phyloP scores from a whole-genome alignment of 2,888 invertebrate species.

The Amitus sp. region DNA sequence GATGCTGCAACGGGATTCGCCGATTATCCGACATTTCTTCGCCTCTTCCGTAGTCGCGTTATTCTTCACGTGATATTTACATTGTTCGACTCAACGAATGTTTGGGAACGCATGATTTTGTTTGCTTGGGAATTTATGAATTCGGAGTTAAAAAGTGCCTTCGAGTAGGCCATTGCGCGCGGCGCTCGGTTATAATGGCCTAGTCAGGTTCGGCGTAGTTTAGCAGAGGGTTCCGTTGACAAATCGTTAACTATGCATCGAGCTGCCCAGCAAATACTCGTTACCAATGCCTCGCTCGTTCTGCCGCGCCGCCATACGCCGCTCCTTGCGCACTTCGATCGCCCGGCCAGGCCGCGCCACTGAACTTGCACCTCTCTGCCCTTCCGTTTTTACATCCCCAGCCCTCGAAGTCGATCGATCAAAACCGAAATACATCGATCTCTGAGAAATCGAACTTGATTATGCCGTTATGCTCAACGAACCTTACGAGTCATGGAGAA shows the following conservation, averaged over 20 bases:
- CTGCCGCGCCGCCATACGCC: constrained; percentile 42
- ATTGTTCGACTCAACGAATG: background rate
- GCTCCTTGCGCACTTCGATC: constrained; percentile 28
- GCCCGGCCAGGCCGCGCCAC: constrained; percentile 24
- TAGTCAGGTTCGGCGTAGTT: constrained; percentile 58
- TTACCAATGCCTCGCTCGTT: constrained; percentile 59
- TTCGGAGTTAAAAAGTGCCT: constrained; percentile 10
- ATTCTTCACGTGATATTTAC: background rate
- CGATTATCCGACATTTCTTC: too few relatives aligned
- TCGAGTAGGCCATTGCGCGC: constrained; percentile 47
- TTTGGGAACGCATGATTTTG: background rate
- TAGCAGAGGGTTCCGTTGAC: constrained; percentile 61
- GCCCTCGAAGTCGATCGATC: too few relatives aligned
- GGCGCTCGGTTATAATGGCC: constrained; percentile 59
- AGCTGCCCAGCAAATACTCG: constrained; percentile 65
- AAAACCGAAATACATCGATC: constrained; percentile 54
- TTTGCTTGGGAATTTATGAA: background rate
- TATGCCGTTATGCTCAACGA: too few relatives aligned
- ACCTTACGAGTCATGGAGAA: too few relatives aligned
- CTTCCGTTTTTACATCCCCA: constrained; percentile 33
- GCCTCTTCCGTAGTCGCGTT: too few relatives aligned
- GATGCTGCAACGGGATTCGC: constrained; percentile 13
- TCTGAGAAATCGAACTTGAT: constrained; percentile 49
- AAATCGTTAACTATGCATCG: constrained; percentile 67
- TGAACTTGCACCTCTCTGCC: constrained; percentile 21